A percentile compares a stretch with the other conserved stretches of the same genome.
These are phyloP conservation scores for Aphis gossypii DNA, from an alignment of 1,140 invertebrate genomes.

Conservation along the genomic window DNA sequence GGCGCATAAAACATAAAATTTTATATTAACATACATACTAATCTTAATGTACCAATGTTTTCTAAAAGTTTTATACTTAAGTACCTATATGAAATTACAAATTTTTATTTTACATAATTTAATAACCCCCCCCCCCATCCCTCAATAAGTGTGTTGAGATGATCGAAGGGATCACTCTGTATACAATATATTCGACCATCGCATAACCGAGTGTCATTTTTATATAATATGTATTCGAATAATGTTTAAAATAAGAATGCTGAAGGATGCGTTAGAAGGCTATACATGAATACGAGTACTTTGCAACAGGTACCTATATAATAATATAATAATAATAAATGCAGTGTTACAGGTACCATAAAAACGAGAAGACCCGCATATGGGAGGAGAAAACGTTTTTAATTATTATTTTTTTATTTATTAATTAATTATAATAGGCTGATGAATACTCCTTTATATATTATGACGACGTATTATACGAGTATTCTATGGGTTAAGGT, in stretches of 20 bases:
- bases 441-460: neutral
- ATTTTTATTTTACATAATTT: neutral
- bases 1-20: neutral
- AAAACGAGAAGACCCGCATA: neutral
- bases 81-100: neutral
- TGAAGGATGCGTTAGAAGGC: neutral
- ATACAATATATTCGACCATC: neutral
- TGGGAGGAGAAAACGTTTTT: neutral
- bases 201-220: neutral
- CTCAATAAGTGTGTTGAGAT: neutral
- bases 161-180: neutral
- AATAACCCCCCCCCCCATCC: neutral
- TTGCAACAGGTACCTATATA: neutral
- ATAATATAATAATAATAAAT: neutral
- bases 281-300: neutral
- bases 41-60: neutral
- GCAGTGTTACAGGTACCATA: neutral
- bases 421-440: neutral
- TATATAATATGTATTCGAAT: neutral
- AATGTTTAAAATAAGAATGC: neutral
- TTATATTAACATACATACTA: too few species aligned
- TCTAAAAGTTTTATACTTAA: neutral
- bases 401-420: slow-evolving; percentile 8
- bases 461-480: neutral
- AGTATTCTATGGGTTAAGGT: neutral